Evolutionary conservation across 2,797 vertebrate genomes (phyloP).

Genomic region (Acipenser transmontanus): DNA sequence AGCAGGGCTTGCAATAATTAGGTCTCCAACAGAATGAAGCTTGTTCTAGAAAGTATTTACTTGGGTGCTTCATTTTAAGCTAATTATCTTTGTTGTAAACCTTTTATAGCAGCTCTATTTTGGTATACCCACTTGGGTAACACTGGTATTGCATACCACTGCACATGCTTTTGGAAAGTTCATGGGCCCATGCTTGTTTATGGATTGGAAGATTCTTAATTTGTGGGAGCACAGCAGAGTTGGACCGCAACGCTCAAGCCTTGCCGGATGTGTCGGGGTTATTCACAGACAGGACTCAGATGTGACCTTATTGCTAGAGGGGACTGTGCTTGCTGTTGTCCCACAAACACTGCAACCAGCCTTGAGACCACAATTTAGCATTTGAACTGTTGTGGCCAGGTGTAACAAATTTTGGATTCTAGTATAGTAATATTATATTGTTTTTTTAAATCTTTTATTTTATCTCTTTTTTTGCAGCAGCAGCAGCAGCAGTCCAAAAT

Average conservation of each 20-base stretch:
- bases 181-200: too few relatives aligned
- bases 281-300: neutral
- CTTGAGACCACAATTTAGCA: neutral
- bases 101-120: too few relatives aligned
- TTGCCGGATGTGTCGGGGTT: neutral
- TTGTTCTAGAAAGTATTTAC: neutral
- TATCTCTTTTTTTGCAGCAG: constrained; percentile 26
- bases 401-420: neutral
- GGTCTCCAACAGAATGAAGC: constrained; percentile 1
- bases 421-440: neutral
- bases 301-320: neutral
- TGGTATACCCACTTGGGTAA: too few relatives aligned
- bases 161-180: too few relatives aligned
- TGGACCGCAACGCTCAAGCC: too few relatives aligned
- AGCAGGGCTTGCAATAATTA: constrained; percentile 8
- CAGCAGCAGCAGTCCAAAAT: constrained; percentile 83
- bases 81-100: neutral
- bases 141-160: too few relatives aligned
- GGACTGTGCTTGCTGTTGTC: neutral
- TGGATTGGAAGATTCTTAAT: too few relatives aligned
- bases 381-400: neutral
- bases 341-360: neutral
- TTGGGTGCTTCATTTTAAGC: neutral
- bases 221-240: too few relatives aligned
- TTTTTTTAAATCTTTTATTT: constrained; percentile 18